Percentiles rank a stretch among this genome's conserved stretches.
These are phyloP conservation scores for Odontomyia ornata DNA, from an alignment of 2,888 invertebrate genomes.

Conservation along the genomic window DNA sequence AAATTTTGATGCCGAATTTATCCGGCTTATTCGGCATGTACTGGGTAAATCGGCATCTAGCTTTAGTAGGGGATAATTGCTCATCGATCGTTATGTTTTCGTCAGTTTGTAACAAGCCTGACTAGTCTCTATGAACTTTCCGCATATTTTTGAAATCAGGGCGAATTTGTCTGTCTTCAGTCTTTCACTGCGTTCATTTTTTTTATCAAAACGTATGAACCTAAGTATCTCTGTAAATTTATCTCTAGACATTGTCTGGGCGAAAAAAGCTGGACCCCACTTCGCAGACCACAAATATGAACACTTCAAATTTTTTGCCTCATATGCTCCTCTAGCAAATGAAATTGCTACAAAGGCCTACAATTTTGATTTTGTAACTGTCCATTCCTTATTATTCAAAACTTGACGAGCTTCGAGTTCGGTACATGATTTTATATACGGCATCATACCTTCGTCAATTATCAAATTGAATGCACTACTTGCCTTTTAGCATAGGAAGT, in stretches of 20 bases:
- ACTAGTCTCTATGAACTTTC: conserved; percentile 52
- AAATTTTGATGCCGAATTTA: conserved; percentile 39
- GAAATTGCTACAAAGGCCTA: conserved; percentile 40
- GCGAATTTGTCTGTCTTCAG: conserved; percentile 6
- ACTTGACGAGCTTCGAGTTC: conserved; percentile 43
- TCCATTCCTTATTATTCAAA: conserved; percentile 45
- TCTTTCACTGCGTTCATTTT: conserved; percentile 45
- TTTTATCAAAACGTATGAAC: conserved; percentile 38
- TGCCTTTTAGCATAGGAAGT: conserved; percentile 52
- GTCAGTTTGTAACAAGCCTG: conserved; percentile 53
- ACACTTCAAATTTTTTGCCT: background rate
- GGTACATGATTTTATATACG: conserved; percentile 42
- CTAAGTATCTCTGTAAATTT: conserved; percentile 35
- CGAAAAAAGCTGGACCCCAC: no score
- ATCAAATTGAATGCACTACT: conserved; percentile 52
- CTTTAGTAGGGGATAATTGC: conserved; percentile 55
- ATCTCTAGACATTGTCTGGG: no score
- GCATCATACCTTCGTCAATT: conserved; percentile 48
- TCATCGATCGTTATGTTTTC: conserved; percentile 52
- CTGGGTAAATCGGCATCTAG: conserved; percentile 55
- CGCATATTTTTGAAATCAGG: background rate
- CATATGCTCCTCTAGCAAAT: conserved; percentile 7
- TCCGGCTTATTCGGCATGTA: conserved; percentile 56
- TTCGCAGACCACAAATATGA: no score
- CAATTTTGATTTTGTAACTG: background rate